phyloP scores from a whole-genome alignment of 2,888 invertebrate genomes.

The Mechanitis messenoides region DNA sequence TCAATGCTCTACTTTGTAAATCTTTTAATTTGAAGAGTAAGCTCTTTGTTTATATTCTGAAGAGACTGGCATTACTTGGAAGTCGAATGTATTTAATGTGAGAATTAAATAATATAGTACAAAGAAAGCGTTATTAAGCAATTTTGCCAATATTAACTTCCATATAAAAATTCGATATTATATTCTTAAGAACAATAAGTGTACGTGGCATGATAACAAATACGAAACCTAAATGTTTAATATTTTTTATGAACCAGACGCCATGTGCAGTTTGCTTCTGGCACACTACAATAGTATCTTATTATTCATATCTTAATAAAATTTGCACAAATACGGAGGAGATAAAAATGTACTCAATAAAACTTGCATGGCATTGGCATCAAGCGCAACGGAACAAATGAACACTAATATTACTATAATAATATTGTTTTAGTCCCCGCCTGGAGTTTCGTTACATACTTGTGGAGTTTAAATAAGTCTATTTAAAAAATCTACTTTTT shows the following conservation, averaged over 20 bases:
- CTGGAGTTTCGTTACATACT: too few species aligned
- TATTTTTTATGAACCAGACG: constrained; percentile 21
- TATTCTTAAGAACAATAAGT: neutral
- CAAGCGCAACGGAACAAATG: neutral
- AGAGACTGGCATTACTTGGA: too few species aligned
- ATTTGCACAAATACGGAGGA: constrained; percentile 19
- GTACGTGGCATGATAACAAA: constrained; percentile 29
- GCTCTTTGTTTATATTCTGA: too few species aligned
- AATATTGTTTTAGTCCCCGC: neutral
- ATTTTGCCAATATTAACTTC: neutral
- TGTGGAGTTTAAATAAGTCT: too few species aligned
- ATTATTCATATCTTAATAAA: constrained; percentile 23
- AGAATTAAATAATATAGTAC: too few species aligned
- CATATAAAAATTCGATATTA: neutral
- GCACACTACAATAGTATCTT: constrained; percentile 32
- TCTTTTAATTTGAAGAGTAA: too few species aligned
- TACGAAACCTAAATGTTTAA: constrained; percentile 23
- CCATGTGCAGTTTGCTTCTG: constrained; percentile 23
- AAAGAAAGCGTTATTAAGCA: too few species aligned
- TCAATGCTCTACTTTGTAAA: too few species aligned
- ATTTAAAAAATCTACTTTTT: too few species aligned
- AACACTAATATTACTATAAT: neutral
- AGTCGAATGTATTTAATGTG: too few species aligned
- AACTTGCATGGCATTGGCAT: constrained; percentile 8
- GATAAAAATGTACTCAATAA: constrained; percentile 11